phyloP scores from a whole-genome alignment of 2,797 vertebrate species.

The Ceryle rudis region DNA sequence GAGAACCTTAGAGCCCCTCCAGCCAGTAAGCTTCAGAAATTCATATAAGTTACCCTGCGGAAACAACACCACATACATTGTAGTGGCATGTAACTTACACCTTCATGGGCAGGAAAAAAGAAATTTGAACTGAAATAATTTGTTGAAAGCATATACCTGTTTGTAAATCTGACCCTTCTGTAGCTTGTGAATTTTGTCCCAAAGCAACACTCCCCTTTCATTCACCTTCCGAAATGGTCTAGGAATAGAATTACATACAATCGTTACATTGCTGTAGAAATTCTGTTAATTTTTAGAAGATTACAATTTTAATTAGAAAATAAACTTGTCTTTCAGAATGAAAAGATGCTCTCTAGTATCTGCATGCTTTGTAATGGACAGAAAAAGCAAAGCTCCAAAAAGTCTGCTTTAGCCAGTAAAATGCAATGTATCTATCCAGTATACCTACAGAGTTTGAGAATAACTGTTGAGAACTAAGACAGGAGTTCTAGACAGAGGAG shows the following conservation, averaged over 20 bases:
- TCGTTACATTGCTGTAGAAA: not conserved
- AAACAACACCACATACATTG: not conserved
- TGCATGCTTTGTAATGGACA: not conserved
- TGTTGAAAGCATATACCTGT: conserved; percentile 83
- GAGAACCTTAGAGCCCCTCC: conserved; percentile 96
- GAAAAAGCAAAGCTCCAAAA: not conserved
- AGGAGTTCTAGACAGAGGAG: not conserved
- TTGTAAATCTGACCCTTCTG: conserved; percentile 99
- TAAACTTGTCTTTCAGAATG: not conserved
- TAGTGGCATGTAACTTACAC: not conserved
- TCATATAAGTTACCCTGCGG: conserved; percentile 95
- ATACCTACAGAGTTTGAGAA: not conserved
- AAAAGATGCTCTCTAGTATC: not conserved
- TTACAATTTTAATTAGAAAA: not conserved
- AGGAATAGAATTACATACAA: not conserved
- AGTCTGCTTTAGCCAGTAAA: not conserved
- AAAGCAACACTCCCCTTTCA: conserved; percentile 91
- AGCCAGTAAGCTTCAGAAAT: conserved; percentile 97
- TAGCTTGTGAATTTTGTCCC: conserved; percentile 95
- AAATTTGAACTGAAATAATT: not conserved
- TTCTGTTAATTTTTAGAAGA: not conserved
- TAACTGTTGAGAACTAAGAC: not conserved
- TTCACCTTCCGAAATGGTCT: conserved; percentile 97
- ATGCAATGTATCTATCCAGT: not conserved
- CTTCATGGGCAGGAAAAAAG: not conserved